Evolutionary conservation across 2,797 vertebrate species (phyloP), one percentile per base, ranked within the genome.

Genomic region (Falco peregrinus): DNA sequence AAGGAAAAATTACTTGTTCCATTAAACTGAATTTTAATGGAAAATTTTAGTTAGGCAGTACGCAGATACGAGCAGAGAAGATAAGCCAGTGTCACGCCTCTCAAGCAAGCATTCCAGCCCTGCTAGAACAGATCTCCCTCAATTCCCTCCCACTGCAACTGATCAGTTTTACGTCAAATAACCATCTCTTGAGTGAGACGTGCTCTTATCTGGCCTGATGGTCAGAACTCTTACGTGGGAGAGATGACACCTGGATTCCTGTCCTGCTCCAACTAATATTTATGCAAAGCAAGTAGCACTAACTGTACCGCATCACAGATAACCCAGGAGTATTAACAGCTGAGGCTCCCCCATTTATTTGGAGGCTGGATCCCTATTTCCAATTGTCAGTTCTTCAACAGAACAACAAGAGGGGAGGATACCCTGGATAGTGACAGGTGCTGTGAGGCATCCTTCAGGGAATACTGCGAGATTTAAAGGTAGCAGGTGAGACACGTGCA

Each of bases 401-500:
- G 56, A 69, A 78, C 7, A 69, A 78, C 7, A 1, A 39, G 11
- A 59, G 6, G 10, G 65, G 56, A 71, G 35, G 48, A 17, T 29
- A 5, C 11, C 37, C 61, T 29, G 37, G 45, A 16, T 0, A 41
- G 33, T 16, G 3, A 3, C 24, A 63, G 29, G 21, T 65, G 63
- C 63, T 37, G 0, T 1, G 3, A n/a, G 19, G 18, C 83, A 93
- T 70, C 71, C 68, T 39, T 33, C 75, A 77, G 54, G 67, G 67
- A 64, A 20, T 6, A 9, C 45, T 54, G 41, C 33, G 11, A 24
- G 16, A 16, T 20, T 29, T n/a, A 61, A 65, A 43, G 61, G 64
- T 78, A 80, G 60, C 43, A 69, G 25, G 12, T 6, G 33, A 1
- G 10, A 59, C 64, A 41, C 11, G 6, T 2, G 21, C 0, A 0